Evolutionary conservation across 2,888 invertebrate species (phyloP), one percentile per base, ranked within the genome.

Genomic region (Lasioglossum oenotherae): DNA sequence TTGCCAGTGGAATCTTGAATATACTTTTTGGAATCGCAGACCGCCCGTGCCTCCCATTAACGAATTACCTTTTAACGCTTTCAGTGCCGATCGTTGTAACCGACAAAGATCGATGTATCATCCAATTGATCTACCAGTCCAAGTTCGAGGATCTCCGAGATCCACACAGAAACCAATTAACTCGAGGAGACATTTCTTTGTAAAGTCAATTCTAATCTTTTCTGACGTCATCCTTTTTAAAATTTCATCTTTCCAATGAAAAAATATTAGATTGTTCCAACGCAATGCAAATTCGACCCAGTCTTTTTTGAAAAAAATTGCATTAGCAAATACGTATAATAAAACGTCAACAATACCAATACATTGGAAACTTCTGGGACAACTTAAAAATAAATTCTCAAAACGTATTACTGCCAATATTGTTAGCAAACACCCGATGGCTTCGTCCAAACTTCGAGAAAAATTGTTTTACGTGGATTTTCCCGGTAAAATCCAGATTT

Each of bases 61-160:
- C 93, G 87, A 90, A 92, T 92, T 92, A 90, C 91, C 84, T 93
- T 92, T 88, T 94, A 93, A 90, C 92, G 92, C 93, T 93, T 94
- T 92, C 94, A 94, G 93, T 93, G 93, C 92, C 86, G 87, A 87
- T 60, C 78, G 46, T 80, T 82, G 74, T 74, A 44, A 86, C 60
- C 44, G 60, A 81, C 78, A 76, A 78, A 19, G 71, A 82, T 88
- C 69, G 71, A 67, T 69, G 38, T 38, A 35, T 77, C 57, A 16
- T 72, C 41, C 49, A 64, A 60, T 60, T 74, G 49, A n/a, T 71
- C 19, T 8, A 38, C 23, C 14, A 23, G 57, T 41, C 44, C 49
- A 27, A 74, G 4, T 27, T 82, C 86, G 79, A 85, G 74, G 57
- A 80, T 38, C 74, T 60, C 71, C 44, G 60, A 35, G 3, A 31